phyloP scores from a whole-genome alignment of 2,113 vertebrate genomes.

The Laticauda colubrina region DNA sequence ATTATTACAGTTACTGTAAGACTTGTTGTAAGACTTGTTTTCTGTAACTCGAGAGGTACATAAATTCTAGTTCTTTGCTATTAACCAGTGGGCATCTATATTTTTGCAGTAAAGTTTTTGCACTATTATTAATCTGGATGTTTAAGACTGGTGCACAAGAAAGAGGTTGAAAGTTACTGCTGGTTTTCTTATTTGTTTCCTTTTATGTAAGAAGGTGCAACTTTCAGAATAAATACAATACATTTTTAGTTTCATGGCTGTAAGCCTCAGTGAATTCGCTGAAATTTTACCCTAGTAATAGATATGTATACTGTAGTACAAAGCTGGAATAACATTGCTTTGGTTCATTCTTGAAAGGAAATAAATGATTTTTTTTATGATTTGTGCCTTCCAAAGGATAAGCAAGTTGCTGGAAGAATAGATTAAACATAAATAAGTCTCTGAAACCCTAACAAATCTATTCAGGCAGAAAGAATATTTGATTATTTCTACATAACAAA shows the following conservation, averaged over 20 bases:
- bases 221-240: slow-evolving; percentile 1
- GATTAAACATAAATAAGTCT: neutral
- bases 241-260: neutral
- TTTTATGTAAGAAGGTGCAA: neutral
- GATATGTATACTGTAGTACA: neutral
- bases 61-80: neutral
- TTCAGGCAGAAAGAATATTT: neutral
- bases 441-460: neutral
- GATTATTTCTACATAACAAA: neutral
- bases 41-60: neutral
- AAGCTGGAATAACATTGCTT: neutral
- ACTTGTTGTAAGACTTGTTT: neutral
- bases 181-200: neutral
- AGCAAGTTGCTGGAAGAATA: neutral
- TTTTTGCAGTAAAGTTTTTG: neutral
- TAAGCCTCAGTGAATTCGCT: neutral
- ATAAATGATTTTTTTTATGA: neutral
- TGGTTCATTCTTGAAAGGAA: neutral
- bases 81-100: neutral
- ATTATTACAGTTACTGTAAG: neutral
- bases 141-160: neutral
- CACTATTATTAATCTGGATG: neutral
- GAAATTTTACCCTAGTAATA: neutral
- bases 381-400: neutral
- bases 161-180: neutral